These are phyloP conservation scores for Rhea americana DNA, from an alignment of 2,113 vertebrate genomes.

Conservation along the genomic window DNA sequence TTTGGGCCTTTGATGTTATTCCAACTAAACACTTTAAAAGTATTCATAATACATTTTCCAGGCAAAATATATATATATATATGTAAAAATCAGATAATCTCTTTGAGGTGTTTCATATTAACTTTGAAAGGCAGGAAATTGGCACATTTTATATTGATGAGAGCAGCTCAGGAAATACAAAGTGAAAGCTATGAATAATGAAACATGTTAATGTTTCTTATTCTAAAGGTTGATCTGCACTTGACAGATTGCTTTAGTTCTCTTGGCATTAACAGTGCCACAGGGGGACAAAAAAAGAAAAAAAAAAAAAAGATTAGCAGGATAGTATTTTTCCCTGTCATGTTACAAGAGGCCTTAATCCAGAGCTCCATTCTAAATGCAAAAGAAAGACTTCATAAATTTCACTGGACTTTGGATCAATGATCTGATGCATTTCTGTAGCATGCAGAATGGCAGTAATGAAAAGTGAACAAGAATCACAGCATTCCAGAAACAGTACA, in stretches of 20 bases:
- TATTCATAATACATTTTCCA: conserved; percentile 18
- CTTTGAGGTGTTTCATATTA: conserved; percentile 62
- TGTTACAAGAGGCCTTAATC: background rate
- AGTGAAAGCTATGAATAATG: conserved; percentile 53
- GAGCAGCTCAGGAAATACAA: conserved; percentile 30
- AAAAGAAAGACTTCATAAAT: background rate
- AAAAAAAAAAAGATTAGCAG: background rate
- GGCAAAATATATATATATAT: background rate
- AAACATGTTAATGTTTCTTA: conserved; percentile 26
- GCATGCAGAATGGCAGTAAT: background rate
- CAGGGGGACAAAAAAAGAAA: background rate
- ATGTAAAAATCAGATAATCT: conserved; percentile 37
- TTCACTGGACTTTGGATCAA: background rate
- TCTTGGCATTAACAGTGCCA: background rate
- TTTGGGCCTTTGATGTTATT: conserved; percentile 33
- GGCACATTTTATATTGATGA: conserved; percentile 55
- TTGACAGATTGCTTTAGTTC: conserved; percentile 33
- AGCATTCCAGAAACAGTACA: background rate
- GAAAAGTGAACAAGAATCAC: background rate
- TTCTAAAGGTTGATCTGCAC: conserved; percentile 27
- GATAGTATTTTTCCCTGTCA: background rate
- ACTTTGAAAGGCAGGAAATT: conserved; percentile 66
- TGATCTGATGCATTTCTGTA: background rate
- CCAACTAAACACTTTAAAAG: conserved; percentile 3
- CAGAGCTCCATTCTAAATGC: background rate